Conservation (phyloP, 2,113 vertebrate genomes). For the Aspidoscelis tigris region DNA sequence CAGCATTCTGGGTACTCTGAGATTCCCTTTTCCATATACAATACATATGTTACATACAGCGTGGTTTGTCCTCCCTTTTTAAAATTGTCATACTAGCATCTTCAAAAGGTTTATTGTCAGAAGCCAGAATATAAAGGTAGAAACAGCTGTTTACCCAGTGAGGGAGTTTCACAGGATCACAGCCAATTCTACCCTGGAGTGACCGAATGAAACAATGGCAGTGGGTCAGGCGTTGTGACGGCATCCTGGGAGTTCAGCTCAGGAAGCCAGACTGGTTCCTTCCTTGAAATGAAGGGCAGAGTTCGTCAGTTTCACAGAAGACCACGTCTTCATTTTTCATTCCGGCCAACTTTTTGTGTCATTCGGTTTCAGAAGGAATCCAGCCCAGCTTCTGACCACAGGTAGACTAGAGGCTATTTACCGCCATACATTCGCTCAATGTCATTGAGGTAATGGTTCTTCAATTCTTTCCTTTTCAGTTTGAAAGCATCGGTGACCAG, state of each 20-base stretch:
- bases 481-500: constrained; percentile 98
- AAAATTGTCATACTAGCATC: constrained; percentile 2
- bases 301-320: neutral
- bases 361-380: constrained; percentile 29
- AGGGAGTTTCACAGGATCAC: constrained; percentile 41
- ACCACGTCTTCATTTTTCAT: constrained; percentile 4
- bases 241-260: constrained; percentile 10
- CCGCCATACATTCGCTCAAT: constrained; percentile 97
- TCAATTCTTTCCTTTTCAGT: constrained; percentile 95
- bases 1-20: neutral
- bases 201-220: constrained; percentile 43
- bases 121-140: constrained; percentile 35
- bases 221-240: constrained; percentile 20
- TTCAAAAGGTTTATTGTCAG: constrained; percentile 4
- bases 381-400: constrained; percentile 27
- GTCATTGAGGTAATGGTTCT: constrained; percentile 93
- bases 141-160: constrained; percentile 21
- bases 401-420: constrained; percentile 72
- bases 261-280: neutral
- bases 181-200: constrained; percentile 46
- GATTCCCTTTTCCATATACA: neutral
- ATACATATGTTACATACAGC: neutral
- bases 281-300: neutral
- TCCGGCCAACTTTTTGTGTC: constrained; percentile 19
- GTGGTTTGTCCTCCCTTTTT: neutral